These are phyloP conservation scores for Bellardia pandia DNA, from an alignment of 2,888 invertebrate species.

Conservation along the genomic window DNA sequence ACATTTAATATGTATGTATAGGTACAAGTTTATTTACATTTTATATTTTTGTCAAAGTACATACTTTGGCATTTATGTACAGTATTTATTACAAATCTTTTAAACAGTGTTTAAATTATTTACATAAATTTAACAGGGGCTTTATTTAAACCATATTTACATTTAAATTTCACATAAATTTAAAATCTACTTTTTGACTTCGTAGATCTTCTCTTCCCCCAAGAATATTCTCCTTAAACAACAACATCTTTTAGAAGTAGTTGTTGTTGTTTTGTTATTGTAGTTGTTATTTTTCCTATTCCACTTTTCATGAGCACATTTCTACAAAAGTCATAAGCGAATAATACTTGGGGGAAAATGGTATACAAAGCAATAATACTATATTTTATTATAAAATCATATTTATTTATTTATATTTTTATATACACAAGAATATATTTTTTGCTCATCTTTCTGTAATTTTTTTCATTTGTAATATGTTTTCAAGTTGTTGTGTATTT, in stretches of 20 bases:
- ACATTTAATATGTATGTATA: too few relatives aligned
- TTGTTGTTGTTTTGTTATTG: background rate
- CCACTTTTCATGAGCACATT: constrained; percentile 1
- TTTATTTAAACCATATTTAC: background rate
- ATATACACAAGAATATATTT: background rate
- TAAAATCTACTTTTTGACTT: constrained; percentile 30
- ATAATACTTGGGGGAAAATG: constrained; percentile 57
- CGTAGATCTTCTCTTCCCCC: constrained; percentile 22
- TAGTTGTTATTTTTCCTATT: constrained; percentile 9
- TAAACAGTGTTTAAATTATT: background rate
- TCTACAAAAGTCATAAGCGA: constrained; percentile 44
- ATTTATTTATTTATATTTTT: constrained; percentile 27
- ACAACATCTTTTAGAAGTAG: constrained; percentile 30
- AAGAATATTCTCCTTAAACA: constrained; percentile 9
- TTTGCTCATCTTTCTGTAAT: constrained; percentile 6
- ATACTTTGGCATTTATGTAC: background rate
- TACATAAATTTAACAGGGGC: background rate
- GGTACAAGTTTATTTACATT: too few relatives aligned
- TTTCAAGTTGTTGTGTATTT: constrained; percentile 17
- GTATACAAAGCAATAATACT: constrained; percentile 21
- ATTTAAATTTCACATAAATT: background rate
- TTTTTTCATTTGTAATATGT: constrained; percentile 10
- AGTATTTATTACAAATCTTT: background rate
- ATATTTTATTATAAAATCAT: constrained; percentile 40
- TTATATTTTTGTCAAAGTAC: too few relatives aligned